Base-by-base conservation (phyloP, 2,113 vertebrate species). In the Mirounga angustirostris region DNA sequence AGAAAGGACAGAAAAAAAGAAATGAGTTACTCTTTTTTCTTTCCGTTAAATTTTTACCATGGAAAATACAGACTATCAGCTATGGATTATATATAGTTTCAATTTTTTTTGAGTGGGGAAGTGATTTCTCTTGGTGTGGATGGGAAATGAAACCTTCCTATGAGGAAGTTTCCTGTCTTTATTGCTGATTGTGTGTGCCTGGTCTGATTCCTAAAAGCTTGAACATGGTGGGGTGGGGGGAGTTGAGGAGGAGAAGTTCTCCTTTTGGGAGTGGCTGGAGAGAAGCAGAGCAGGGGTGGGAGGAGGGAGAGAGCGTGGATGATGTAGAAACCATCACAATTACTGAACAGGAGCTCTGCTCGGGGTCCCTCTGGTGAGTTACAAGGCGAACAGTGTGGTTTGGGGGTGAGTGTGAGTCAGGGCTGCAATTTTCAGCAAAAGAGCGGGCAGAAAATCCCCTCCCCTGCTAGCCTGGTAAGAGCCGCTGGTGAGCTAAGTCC, bases 21-120 rank as follows among this genome's bases (percentile, higher is more conserved):
- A 83, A 30, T 40, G 63, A 50, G 36, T 40, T 88, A 84, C 54
- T 82, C 52, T 19, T 80, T 97, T 98, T 97, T 98, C 96, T 98
- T 98, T 96, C 96, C 28, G 95, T 98, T 63, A 97, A 97, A 40
- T 94, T 97, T 95, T 97, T 97, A 94, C 82, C 96, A 58, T 61
- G 97, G 89, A 97, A 97, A 98, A 93, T 46, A 69, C 1, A 88
- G 85, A 85, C 65, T 36, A 9, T 59, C 50, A 40, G 52, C 93
- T 52, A 12, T 46, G 33, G 93, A 95, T 97, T 43, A 1, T 88
- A 95, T 46, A 86, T 15, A 73, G 54, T 58, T 79, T 26, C 88
- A 80, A 65, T 89, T 36, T 7, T 73, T 93, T 61, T 82, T 74
- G 76, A n/a, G 33, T 87, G 91, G 95, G 95, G 81, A 98, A 98